Base-by-base conservation (phyloP, 2,888 invertebrate species). In the Leptinotarsa rubiginosa region DNA sequence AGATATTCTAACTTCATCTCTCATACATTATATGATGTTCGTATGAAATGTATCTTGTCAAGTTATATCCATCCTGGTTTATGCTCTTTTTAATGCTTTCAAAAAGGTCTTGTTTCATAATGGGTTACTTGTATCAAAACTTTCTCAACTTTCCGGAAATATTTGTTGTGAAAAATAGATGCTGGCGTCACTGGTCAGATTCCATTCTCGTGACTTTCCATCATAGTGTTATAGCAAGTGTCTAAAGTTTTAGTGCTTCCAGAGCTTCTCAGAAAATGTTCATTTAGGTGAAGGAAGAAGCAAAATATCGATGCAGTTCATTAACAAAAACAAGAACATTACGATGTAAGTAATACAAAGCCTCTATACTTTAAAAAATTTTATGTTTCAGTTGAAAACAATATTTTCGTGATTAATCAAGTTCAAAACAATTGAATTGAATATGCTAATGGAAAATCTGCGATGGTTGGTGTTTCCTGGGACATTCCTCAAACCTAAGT, bases 211-310 rank as follows among this genome's bases (percentile, higher is more conserved):
- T 10, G 56, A 22, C 20, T 22, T 56, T 56, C 25, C 56, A 25
- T 56, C 20, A 56, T 56, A 20, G 56, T 56, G 56, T 56, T 56
- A 56, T 12, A 22, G 20, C 56, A 22, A 56, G 62, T 62, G 25
- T 41, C 31, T n/a, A 41, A 41, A 62, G 62, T 62, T 62, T 41
- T 62, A 62, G 62, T 62, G 62, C n/a, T 62, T 62, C 62, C 62
- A 62, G 62, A 62, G 31, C 25, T 62, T 62, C 41, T 62, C 16
- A 62, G 62, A 62, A 25, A 62, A 31, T n/a, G 62, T 41, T 62
- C 41, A n/a, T 62, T 62, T 62, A 41, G 62, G 62, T 62, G 62
- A 62, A 41, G 31, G 31, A 41, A 62, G 62, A 31, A 62, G 15
- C 31, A 31, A 31, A 25, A 31, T 31, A 41, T 25, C n/a, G 56